Percentiles rank a stretch among this genome's conserved stretches.
phyloP scores from a whole-genome alignment of 2,113 vertebrate genomes.

The Carassius auratus region DNA sequence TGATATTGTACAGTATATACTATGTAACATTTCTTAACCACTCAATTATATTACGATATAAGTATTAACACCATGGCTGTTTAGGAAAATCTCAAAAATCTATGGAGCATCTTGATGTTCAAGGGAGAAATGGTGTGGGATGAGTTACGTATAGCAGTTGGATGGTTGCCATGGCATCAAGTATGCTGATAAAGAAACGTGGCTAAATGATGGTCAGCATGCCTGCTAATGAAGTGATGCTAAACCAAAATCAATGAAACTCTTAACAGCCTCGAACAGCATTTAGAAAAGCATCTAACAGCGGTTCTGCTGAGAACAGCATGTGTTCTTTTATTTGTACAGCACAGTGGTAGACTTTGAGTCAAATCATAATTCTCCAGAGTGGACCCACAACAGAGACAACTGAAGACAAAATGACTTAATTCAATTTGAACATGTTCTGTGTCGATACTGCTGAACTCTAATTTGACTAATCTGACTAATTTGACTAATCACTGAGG shows the following conservation, averaged over 20 bases:
- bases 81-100: no score
- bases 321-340: background rate
- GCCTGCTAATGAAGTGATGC: background rate
- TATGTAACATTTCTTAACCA: background rate
- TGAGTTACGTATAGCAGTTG: background rate
- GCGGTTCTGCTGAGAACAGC: background rate
- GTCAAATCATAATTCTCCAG: background rate
- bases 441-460: conserved; percentile 11
- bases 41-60: background rate
- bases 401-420: background rate
- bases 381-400: background rate
- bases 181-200: background rate
- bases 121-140: background rate
- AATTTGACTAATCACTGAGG: conserved; percentile 27
- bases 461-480: conserved; percentile 24
- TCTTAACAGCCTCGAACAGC: background rate
- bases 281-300: background rate
- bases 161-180: background rate
- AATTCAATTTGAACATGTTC: background rate
- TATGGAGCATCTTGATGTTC: background rate
- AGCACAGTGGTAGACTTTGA: background rate
- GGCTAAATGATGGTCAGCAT: background rate
- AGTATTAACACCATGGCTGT: background rate
- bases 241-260: background rate
- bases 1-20: no score